Evolutionary conservation across 2,113 vertebrate species (phyloP).

Genomic region (Hemichromis elongatus): DNA sequence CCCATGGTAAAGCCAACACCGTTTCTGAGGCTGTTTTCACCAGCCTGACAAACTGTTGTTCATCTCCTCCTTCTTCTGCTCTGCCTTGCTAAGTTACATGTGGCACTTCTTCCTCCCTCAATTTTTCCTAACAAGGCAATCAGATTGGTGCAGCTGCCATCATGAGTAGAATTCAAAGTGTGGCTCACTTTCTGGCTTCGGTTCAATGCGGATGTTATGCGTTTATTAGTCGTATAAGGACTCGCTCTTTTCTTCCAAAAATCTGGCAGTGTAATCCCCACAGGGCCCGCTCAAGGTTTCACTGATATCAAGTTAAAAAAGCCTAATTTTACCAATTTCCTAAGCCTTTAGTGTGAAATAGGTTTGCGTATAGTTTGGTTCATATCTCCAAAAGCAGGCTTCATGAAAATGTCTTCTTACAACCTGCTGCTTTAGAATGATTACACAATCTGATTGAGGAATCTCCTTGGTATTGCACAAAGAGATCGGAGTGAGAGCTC

Average conservation of each 20-base stretch:
- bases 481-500: background rate
- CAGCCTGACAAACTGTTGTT: constrained; percentile 42
- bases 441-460: background rate
- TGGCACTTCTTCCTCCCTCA: constrained; percentile 5
- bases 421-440: background rate
- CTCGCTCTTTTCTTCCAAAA: background rate
- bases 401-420: constrained; percentile 1
- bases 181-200: background rate
- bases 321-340: constrained; percentile 7
- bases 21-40: constrained; percentile 14
- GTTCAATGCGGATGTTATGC: background rate
- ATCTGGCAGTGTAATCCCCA: background rate
- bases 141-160: constrained; percentile 13
- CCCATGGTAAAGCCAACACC: background rate
- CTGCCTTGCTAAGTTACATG: constrained; percentile 19
- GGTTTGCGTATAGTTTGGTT: background rate
- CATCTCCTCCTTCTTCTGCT: constrained; percentile 27
- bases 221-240: background rate
- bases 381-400: background rate
- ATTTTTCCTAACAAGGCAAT: constrained; percentile 40
- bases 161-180: background rate
- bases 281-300: background rate
- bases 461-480: background rate
- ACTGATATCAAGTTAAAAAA: background rate
- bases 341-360: constrained; percentile 37